Evolutionary conservation across 2,113 vertebrate genomes (phyloP), one percentile per base, ranked within the genome.

Genomic region (Takifugu flavidus): DNA sequence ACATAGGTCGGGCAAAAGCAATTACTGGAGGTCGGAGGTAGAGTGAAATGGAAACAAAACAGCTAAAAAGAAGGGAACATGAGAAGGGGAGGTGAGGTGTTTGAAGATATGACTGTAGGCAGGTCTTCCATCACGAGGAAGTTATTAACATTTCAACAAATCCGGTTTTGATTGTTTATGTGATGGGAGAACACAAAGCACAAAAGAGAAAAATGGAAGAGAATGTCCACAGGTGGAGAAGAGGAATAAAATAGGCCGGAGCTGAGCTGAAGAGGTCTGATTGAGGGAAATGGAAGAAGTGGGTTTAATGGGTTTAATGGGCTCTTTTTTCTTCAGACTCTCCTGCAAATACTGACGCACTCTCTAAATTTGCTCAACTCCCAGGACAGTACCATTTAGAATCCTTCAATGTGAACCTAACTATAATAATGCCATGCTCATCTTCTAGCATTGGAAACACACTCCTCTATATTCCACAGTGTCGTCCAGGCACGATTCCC

Each of bases 161-260:
- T 34, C 25, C 10, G n/a, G 27, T 53, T 45, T 46, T 10, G 8
- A 26, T 26, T 31, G n/a, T 55, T 39, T 39, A 4, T 44, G 13
- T 15, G 14, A 26, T 6, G 5, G 3, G 47, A 31, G 26, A 15
- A 29, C 47, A 43, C 20, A 53, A 45, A 31, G 29, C 10, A 34
- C 34, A 39, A 11, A 25, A 6, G 6, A 27, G 43, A 25, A 28
- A 28, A 43, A 28, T 43, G 4, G 20, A 34, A 52, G 39, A 25
- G 29, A 11, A 3, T 45, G 14, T 39, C 58, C 61, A 52, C 55
- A 52, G 49, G 13, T 25, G 46, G 58, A 59, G 62, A 76, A 54
- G 57, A 70, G 65, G 76, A 72, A 71, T 39, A 74, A 75, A 77
- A 65, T 46, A 64, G 20, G 25, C 56, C 4, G 1, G 44, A 62